Percentiles rank a stretch among this genome's conserved stretches.
These are phyloP conservation scores for Pharmacophagus antenor DNA, from an alignment of 2,888 invertebrate species.

Conservation along the genomic window DNA sequence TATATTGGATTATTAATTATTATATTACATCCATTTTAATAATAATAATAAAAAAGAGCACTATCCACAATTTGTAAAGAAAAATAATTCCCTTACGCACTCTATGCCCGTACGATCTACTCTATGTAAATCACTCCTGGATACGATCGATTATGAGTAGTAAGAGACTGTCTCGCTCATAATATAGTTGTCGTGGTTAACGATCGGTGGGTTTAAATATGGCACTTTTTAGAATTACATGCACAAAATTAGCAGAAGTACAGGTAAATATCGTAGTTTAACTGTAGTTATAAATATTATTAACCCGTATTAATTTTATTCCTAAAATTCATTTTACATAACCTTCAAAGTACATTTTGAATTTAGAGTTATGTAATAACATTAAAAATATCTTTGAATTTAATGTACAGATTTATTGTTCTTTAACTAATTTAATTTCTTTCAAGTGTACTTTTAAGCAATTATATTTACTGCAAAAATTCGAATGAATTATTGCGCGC, in stretches of 20 bases:
- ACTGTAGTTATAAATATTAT: constrained; percentile 23
- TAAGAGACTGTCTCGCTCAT: constrained; percentile 39
- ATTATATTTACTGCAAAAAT: constrained; percentile 2
- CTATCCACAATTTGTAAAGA: not conserved
- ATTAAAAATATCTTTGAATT: constrained; percentile 25
- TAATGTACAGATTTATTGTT: not conserved
- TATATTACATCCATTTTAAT: too few species aligned
- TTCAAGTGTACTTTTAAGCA: not conserved
- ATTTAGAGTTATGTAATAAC: constrained; percentile 46
- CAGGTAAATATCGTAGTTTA: constrained; percentile 70
- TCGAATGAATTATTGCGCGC: constrained; percentile 4
- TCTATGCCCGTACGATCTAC: not conserved
- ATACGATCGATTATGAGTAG: constrained; percentile 61
- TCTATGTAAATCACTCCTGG: constrained; percentile 43
- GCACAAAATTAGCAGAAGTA: constrained; percentile 82
- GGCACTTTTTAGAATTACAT: constrained; percentile 85
- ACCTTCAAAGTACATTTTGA: constrained; percentile 44
- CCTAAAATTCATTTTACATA: constrained; percentile 32
- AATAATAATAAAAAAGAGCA: too few species aligned
- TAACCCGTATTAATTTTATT: constrained; percentile 29
- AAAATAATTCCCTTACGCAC: not conserved
- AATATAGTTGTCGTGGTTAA: constrained; percentile 51
- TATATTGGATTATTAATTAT: too few species aligned
- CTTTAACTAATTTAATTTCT: not conserved
- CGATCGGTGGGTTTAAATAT: constrained; percentile 74